These are phyloP conservation scores for Peribatodes rhomboidaria DNA, from an alignment of 2,888 invertebrate genomes.

Conservation along the genomic window DNA sequence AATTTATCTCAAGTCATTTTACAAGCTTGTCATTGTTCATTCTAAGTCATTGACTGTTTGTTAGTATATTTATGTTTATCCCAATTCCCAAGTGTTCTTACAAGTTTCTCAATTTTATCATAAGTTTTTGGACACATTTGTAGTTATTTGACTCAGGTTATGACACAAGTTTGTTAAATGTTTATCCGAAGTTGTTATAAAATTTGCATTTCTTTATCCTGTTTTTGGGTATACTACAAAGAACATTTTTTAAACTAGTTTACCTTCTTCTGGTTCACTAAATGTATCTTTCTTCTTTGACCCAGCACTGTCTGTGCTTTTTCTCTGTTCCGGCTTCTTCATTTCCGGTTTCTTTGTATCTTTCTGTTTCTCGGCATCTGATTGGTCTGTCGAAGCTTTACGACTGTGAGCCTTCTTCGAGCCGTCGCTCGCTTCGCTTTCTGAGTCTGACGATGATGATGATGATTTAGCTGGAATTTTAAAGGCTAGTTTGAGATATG, in stretches of 20 bases:
- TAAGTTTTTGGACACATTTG: too few species aligned
- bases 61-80: neutral
- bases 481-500: neutral
- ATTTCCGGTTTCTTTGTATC: constrained; percentile 73
- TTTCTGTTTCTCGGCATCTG: constrained; percentile 69
- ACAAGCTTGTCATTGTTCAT: too few species aligned
- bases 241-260: neutral
- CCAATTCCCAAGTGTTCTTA: too few species aligned
- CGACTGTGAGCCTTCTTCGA: constrained; percentile 73
- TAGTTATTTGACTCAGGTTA: too few species aligned
- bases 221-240: too few species aligned
- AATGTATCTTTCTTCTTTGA: constrained; percentile 83
- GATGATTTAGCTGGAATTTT: constrained; percentile 68
- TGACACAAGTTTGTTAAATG: too few species aligned
- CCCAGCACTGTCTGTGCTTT: constrained; percentile 74
- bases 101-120: too few species aligned
- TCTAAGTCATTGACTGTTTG: too few species aligned
- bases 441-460: constrained; percentile 85
- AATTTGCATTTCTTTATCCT: neutral
- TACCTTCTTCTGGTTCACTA: constrained; percentile 94
- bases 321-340: constrained; percentile 71
- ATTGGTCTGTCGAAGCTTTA: constrained; percentile 72
- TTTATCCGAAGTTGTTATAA: too few species aligned
- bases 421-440: constrained; percentile 73
- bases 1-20: too few species aligned